Percentiles rank a stretch among this genome's conserved stretches.
phyloP scores from a whole-genome alignment of 35 echinoderm and acorn worm genomes.

The Ophioderma brevispina region DNA sequence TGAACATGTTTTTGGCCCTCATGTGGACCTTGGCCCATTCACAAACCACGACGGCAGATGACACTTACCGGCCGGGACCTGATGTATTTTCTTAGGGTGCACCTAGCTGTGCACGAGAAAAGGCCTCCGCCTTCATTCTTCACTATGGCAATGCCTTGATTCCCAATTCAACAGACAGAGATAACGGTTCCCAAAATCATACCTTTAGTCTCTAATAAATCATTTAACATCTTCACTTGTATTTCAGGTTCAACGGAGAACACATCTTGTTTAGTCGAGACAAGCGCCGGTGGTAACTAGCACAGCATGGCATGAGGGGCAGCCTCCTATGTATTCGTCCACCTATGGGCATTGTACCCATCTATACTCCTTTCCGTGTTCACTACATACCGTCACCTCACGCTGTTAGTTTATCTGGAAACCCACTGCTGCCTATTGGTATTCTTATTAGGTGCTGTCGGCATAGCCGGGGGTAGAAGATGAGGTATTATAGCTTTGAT shows the following conservation, averaged over 20 bases:
- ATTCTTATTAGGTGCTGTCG: constrained; percentile 71
- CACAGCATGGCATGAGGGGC: constrained; percentile 87
- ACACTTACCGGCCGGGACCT: too few species aligned
- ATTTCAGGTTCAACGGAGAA: constrained; percentile 90
- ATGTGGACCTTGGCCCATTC: too few species aligned
- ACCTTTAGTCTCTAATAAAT: not conserved
- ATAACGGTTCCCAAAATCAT: too few species aligned
- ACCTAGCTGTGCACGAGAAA: too few species aligned
- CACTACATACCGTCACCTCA: constrained; percentile 84
- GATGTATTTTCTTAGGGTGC: too few species aligned
- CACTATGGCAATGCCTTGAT: too few species aligned
- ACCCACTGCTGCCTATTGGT: constrained; percentile 90
- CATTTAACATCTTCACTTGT: not conserved
- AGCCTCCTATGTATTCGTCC: constrained; percentile 89
- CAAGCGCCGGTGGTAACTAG: constrained; percentile 93
- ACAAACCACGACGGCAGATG: too few species aligned
- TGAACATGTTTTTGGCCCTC: too few species aligned
- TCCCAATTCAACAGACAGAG: too few species aligned
- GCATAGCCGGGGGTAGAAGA: constrained; percentile 89
- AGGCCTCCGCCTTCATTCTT: too few species aligned
- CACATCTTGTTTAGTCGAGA: constrained; percentile 90
- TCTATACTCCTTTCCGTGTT: constrained; percentile 77
- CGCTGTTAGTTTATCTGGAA: constrained; percentile 70
- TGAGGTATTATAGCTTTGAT: too few species aligned
- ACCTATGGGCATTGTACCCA: constrained; percentile 80